Conservation (phyloP, 2,113 vertebrate genomes). For the Pitta sordida region DNA sequence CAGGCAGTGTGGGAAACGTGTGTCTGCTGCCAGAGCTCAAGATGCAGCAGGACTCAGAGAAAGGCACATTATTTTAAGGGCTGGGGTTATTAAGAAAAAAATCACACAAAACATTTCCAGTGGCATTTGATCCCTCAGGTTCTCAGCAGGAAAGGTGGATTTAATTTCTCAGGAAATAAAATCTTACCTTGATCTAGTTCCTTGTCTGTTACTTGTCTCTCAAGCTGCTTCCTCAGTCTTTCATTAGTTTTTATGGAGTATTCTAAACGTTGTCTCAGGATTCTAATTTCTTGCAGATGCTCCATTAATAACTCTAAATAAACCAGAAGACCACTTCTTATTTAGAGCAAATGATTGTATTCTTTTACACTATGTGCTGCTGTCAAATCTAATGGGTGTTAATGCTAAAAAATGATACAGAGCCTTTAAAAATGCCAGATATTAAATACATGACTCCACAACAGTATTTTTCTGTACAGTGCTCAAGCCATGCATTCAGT, state of each 20-base stretch:
- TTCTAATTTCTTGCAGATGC: conserved; percentile 90
- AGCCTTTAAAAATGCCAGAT: background rate
- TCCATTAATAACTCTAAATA: conserved; percentile 85
- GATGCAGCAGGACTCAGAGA: background rate
- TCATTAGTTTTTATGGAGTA: conserved; percentile 92
- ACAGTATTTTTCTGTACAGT: background rate
- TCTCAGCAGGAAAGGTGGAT: background rate
- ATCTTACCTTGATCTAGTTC: conserved; percentile 82
- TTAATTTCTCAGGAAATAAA: background rate
- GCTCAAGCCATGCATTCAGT: background rate
- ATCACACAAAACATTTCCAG: background rate
- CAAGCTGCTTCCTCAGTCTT: conserved; percentile 86
- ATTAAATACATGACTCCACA: background rate
- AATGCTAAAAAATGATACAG: background rate
- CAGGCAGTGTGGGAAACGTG: background rate
- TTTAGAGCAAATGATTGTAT: conserved; percentile 10
- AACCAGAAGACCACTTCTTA: conserved; percentile 56
- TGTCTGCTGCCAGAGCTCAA: background rate
- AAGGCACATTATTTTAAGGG: background rate
- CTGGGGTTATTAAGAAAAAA: background rate
- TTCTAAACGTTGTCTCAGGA: conserved; percentile 85
- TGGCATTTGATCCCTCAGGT: background rate
- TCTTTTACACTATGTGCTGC: conserved; percentile 6
- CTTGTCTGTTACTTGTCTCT: conserved; percentile 79
- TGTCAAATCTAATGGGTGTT: background rate